These are phyloP conservation scores for Menidia beryllina DNA, from an alignment of 2,113 vertebrate genomes.

Conservation along the genomic window DNA sequence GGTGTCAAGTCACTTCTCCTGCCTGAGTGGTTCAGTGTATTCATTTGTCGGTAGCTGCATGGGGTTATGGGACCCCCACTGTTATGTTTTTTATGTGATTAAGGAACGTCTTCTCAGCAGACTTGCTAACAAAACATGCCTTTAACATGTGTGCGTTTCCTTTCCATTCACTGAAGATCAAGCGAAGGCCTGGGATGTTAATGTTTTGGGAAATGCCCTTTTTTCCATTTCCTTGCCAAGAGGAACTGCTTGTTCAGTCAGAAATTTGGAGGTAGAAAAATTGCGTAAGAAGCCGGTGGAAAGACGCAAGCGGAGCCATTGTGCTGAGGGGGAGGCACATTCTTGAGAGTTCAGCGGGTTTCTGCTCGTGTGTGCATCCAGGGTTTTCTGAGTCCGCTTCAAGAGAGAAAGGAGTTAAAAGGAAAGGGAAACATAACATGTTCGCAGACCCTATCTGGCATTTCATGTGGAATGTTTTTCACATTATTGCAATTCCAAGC, in stretches of 20 bases:
- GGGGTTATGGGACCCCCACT: neutral
- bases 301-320: neutral
- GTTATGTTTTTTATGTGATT: too few relatives aligned
- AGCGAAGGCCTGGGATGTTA: neutral
- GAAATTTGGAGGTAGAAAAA: neutral
- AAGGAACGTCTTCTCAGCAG: neutral
- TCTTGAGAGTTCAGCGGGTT: neutral
- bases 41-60: neutral
- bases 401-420: neutral
- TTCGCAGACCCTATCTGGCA: neutral
- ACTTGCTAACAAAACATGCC: constrained; percentile 2
- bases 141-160: neutral
- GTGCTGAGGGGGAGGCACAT: neutral
- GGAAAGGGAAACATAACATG: neutral
- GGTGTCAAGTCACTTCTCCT: too few relatives aligned
- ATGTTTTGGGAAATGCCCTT: constrained; percentile 2
- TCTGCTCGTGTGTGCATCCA: neutral
- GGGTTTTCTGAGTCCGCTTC: neutral
- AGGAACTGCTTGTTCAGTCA: neutral
- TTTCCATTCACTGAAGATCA: neutral
- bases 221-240: neutral
- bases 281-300: neutral
- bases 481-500: neutral
- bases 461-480: neutral
- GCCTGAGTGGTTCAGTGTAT: neutral